Percentiles rank a stretch among this genome's conserved stretches.
phyloP scores from a whole-genome alignment of 2,113 vertebrate species.

The Ceyx cyanopectus region DNA sequence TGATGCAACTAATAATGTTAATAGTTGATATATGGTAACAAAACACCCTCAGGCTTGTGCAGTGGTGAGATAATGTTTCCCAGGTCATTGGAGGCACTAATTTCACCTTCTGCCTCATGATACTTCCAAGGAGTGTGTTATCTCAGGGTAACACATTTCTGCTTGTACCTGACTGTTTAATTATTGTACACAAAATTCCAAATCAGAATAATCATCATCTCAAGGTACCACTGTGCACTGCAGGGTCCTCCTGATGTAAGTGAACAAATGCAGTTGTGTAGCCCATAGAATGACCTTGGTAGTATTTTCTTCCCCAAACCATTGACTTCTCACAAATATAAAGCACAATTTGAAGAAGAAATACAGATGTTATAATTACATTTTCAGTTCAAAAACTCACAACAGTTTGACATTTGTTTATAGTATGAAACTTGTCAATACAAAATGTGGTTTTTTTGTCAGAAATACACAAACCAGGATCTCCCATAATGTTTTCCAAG shows the following conservation, averaged over 20 bases:
- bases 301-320: not conserved
- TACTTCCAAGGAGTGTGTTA: constrained; percentile 66
- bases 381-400: not conserved
- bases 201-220: constrained; percentile 53
- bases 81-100: constrained; percentile 49
- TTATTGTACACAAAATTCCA: constrained; percentile 67
- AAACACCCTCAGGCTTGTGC: not conserved
- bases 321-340: not conserved
- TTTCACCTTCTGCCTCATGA: constrained; percentile 52
- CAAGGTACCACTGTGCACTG: not conserved
- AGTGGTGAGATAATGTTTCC: constrained; percentile 60
- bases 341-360: not conserved
- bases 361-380: not conserved
- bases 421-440: not conserved
- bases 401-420: not conserved
- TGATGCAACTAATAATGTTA: not conserved
- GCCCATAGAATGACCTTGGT: constrained; percentile 36
- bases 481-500: not conserved
- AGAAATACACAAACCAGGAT: not conserved
- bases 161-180: constrained; percentile 71
- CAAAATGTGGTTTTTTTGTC: not conserved
- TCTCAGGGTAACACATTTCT: constrained; percentile 71
- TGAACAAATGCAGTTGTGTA: constrained; percentile 15
- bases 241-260: not conserved
- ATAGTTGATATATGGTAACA: not conserved